These are phyloP conservation scores for Acrocephalus scirpaceus DNA, from an alignment of 2,797 vertebrate species.

Conservation along the genomic window DNA sequence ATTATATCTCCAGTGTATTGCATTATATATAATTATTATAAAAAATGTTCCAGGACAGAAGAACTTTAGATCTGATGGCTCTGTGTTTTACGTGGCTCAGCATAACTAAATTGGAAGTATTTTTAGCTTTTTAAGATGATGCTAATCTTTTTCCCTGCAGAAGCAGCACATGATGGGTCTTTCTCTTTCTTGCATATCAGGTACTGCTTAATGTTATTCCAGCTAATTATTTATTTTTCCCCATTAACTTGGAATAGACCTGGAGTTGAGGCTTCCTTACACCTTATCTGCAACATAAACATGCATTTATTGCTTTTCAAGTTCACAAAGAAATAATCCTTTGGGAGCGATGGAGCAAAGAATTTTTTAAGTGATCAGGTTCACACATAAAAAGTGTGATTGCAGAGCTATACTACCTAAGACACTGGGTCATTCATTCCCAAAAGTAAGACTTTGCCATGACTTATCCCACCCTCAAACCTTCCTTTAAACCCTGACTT, in stretches of 20 bases:
- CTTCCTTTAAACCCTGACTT: constrained; percentile 20
- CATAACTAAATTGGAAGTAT: background rate
- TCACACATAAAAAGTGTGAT: background rate
- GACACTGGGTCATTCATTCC: constrained; percentile 35
- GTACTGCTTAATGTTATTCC: background rate
- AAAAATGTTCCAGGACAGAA: background rate
- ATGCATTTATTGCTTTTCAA: background rate
- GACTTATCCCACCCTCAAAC: constrained; percentile 6
- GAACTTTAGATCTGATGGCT: background rate
- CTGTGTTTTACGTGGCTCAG: background rate
- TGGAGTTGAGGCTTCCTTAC: background rate
- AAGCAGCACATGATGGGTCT: background rate
- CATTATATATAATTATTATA: background rate
- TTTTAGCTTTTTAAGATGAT: background rate
- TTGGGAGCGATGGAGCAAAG: background rate
- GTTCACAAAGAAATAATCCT: background rate
- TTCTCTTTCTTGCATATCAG: background rate
- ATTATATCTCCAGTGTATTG: background rate
- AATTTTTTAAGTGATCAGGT: background rate
- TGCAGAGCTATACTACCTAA: background rate
- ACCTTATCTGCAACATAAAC: background rate
- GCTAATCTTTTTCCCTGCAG: background rate
- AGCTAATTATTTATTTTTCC: constrained; percentile 26
- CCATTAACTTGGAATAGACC: background rate
- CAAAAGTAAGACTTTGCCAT: background rate